Evolutionary conservation across 2,113 vertebrate species (phyloP), one percentile per base, ranked within the genome.

Genomic region (Tiliqua scincoides): DNA sequence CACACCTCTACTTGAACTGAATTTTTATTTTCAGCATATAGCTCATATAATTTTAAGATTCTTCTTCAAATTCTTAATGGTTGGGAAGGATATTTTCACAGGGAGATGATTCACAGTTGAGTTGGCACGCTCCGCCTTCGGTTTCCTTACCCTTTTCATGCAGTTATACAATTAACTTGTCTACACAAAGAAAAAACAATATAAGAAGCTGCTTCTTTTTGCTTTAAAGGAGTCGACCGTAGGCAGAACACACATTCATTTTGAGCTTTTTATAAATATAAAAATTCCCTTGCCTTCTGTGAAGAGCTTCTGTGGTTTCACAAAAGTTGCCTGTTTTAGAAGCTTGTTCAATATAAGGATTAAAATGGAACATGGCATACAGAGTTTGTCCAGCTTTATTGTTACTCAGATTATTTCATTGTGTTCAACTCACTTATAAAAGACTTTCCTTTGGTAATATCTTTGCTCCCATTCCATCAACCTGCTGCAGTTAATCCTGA

Each of bases 21-120:
- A n/a, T 27, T 65, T 80, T 23, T 70, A 20, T 54, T 82, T 82
- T 57, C 43, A 70, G 43, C 54, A n/a, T 52, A 61, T 83, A 27
- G 67, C 43, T 82, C 35, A 72, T 57, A 57, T 57, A 62, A 25
- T 83, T 32, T 35, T 52, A 40, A 52, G 11, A n/a, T 65, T 71
- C 9, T 74, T 86, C 23, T 74, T 65, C 25, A 27, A 73, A 65
- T 35, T 73, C 57, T 63, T 73, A 80, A 74, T 75, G 57, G 59
- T 9, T 79, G 3, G 35, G 27, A 71, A 57, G 37, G 35, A 59
- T 18, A 52, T 52, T 87, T 62, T 77, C 81, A 83, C 18, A 40
- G 35, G 71, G 37, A 82, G 52, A 70, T 87, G 80, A 82, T 78
- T 87, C 80, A 87, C 61, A 43, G 67, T 32, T 85, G 73, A 87